Evolutionary conservation across 2,888 invertebrate genomes (phyloP).

Genomic region (Azorinus chamasolen): DNA sequence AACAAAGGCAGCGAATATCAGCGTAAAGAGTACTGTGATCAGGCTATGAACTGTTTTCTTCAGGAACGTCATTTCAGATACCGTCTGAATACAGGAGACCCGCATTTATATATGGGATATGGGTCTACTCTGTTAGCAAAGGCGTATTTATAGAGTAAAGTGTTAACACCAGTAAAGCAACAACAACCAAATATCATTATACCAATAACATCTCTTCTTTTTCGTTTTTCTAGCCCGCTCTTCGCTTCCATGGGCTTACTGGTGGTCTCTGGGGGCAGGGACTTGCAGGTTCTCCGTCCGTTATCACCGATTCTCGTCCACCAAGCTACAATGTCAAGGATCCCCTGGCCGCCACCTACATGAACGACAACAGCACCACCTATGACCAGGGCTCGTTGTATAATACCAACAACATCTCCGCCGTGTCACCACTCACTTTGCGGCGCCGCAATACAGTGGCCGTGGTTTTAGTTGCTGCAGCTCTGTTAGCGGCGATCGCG

Average conservation of each 20-base stretch:
- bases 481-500: constrained; percentile 64
- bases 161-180: too few species aligned
- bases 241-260: constrained; percentile 57
- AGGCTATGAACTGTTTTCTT: too few species aligned
- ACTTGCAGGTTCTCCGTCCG: constrained; percentile 43
- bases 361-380: constrained; percentile 41
- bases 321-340: constrained; percentile 50
- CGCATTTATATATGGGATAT: too few species aligned
- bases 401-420: constrained; percentile 33
- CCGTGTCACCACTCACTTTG: constrained; percentile 50
- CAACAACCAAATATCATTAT: too few species aligned
- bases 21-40: too few species aligned
- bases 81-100: too few species aligned
- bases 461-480: constrained; percentile 64
- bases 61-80: too few species aligned
- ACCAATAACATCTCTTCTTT: too few species aligned
- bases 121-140: too few species aligned
- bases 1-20: too few species aligned
- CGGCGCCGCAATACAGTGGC: constrained; percentile 64
- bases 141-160: too few species aligned
- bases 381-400: constrained; percentile 39
- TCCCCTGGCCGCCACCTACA: constrained; percentile 14
- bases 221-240: constrained; percentile 52
- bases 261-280: constrained; percentile 54
- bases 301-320: constrained; percentile 45